Evolutionary conservation across 2,113 vertebrate genomes (phyloP).

Genomic region (Varanus salvator): DNA sequence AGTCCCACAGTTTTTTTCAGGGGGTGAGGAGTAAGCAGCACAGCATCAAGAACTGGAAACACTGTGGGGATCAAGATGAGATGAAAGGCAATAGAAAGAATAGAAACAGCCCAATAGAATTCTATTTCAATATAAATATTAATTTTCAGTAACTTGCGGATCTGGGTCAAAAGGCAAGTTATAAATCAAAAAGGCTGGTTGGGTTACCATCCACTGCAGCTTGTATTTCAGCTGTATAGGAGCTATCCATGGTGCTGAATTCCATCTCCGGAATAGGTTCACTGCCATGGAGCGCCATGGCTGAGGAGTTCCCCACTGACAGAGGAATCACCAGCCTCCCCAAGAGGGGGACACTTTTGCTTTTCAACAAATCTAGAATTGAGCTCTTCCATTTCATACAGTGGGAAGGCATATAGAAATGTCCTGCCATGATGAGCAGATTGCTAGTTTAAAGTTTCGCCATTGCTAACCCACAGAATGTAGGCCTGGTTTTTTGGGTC

Average conservation of each 20-base stretch:
- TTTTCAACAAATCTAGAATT: background rate
- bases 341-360: background rate
- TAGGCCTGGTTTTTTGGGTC: background rate
- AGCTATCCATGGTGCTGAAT: too few species aligned
- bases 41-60: too few species aligned
- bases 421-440: background rate
- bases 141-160: background rate
- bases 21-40: background rate
- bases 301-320: too few species aligned
- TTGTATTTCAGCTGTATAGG: too few species aligned
- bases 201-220: too few species aligned
- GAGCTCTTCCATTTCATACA: background rate
- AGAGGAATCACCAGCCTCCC: too few species aligned
- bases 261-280: too few species aligned
- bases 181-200: background rate
- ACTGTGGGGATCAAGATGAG: background rate
- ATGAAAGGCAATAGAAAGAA: background rate
- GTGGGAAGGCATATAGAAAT: background rate
- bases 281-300: too few species aligned
- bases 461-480: background rate
- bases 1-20: background rate
- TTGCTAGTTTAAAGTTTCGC: background rate
- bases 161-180: background rate
- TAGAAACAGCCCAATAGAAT: background rate
- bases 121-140: background rate